These are phyloP conservation scores for Caerostris extrusa DNA, from an alignment of 1,140 invertebrate genomes.

Conservation along the genomic window DNA sequence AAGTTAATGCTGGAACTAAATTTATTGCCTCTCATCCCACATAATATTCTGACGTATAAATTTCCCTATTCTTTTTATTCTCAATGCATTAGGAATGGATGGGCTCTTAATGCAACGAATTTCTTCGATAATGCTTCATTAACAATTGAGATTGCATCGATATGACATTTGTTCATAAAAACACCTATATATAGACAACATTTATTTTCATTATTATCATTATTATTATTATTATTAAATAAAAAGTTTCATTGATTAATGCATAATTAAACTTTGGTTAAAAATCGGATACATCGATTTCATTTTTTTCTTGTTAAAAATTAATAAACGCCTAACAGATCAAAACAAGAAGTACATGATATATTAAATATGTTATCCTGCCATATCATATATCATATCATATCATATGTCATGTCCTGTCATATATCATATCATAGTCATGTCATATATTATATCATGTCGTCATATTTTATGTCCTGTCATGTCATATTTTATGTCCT, in stretches of 20 bases:
- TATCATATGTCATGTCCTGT: no score
- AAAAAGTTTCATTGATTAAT: not conserved
- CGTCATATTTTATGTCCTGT: no score
- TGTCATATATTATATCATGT: no score
- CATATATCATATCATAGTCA: no score
- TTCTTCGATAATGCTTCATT: slow-evolving; percentile 35
- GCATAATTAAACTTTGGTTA: not conserved
- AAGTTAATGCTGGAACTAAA: not conserved
- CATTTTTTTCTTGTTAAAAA: not conserved
- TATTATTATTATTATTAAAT: slow-evolving; percentile 17
- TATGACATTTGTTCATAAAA: not conserved
- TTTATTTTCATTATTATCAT: not conserved
- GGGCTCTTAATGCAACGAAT: slow-evolving; percentile 34
- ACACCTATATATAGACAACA: not conserved
- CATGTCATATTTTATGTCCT: no score
- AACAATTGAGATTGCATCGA: not conserved
- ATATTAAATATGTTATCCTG: no score
- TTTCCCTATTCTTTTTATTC: slow-evolving; percentile 30
- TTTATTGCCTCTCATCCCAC: slow-evolving; percentile 24
- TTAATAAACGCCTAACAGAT: no score
- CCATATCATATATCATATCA: no score
- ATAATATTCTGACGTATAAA: slow-evolving; percentile 22
- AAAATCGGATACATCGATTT: not conserved
- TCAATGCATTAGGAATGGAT: slow-evolving; percentile 10
- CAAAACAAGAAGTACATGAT: no score